Evolutionary conservation across 2,113 vertebrate genomes (phyloP).

Genomic region (Aspiorhynchus laticeps): DNA sequence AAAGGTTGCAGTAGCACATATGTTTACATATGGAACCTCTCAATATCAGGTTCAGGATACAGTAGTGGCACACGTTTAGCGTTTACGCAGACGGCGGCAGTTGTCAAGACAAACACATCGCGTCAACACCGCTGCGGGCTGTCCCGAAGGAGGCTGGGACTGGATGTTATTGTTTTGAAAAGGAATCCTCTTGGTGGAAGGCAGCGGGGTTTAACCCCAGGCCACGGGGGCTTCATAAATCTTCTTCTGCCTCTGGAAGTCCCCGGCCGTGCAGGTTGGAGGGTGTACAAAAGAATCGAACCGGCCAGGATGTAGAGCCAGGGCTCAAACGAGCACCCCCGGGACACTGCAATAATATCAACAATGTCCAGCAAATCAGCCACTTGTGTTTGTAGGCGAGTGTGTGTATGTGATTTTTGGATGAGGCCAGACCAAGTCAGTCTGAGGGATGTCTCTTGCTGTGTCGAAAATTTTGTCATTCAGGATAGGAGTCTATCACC

Average conservation of each 20-base stretch:
- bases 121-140: conserved; percentile 73
- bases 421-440: conserved; percentile 39
- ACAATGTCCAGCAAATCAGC: conserved; percentile 83
- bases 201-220: conserved; percentile 77
- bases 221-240: conserved; percentile 87
- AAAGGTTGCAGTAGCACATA: background rate
- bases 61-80: conserved; percentile 19
- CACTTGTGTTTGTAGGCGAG: conserved; percentile 57
- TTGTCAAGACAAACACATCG: conserved; percentile 86
- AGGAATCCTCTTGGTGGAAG: conserved; percentile 83
- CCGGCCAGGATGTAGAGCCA: conserved; percentile 86
- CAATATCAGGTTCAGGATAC: background rate
- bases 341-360: conserved; percentile 89
- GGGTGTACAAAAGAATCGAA: conserved; percentile 85
- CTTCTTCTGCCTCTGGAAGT: conserved; percentile 85
- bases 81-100: conserved; percentile 67
- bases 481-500: conserved; percentile 62
- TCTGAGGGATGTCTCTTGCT: conserved; percentile 44
- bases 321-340: conserved; percentile 59
- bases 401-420: conserved; percentile 54
- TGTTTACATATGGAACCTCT: background rate
- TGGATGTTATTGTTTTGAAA: conserved; percentile 92
- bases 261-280: conserved; percentile 86
- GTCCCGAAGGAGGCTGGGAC: conserved; percentile 73
- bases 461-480: conserved; percentile 30